A percentile compares a stretch with the other conserved stretches of the same genome.
phyloP scores from a whole-genome alignment of 2,113 vertebrate species.

The Colistium nudipinnis region DNA sequence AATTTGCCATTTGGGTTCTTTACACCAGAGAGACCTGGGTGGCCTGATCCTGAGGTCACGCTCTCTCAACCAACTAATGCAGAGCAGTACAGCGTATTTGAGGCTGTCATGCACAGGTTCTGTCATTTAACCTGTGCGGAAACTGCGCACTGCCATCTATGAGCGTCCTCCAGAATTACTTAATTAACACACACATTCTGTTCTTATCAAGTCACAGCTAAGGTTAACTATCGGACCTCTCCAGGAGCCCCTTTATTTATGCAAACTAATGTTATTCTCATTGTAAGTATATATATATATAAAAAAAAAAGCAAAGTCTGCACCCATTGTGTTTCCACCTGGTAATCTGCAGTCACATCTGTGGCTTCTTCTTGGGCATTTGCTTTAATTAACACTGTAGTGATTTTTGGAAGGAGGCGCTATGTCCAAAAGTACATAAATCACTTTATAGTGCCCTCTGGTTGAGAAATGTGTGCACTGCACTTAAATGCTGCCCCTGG shows the following conservation, averaged over 20 bases:
- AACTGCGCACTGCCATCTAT: background rate
- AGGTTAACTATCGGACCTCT: background rate
- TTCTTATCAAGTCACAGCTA: background rate
- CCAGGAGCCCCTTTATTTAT: background rate
- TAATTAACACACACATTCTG: background rate
- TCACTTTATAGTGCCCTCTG: constrained; percentile 62
- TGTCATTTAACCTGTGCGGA: background rate
- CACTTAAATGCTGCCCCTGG: constrained; percentile 10
- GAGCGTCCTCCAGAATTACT: background rate
- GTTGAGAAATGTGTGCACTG: constrained; percentile 38
- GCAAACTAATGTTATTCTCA: background rate
- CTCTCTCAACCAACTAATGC: constrained; percentile 1
- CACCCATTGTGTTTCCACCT: background rate
- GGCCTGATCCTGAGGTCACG: background rate
- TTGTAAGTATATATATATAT: background rate
- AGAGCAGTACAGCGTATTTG: background rate
- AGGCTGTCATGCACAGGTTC: background rate
- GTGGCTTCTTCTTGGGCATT: background rate
- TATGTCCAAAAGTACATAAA: background rate
- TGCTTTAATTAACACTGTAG: background rate
- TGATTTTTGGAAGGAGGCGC: constrained; percentile 17
- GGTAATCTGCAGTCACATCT: background rate
- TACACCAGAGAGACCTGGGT: background rate
- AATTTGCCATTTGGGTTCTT: background rate
- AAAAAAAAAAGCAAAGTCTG: background rate